Evolutionary conservation across 2,888 invertebrate genomes (phyloP).

Genomic region (Lasioglossum pauxillum): DNA sequence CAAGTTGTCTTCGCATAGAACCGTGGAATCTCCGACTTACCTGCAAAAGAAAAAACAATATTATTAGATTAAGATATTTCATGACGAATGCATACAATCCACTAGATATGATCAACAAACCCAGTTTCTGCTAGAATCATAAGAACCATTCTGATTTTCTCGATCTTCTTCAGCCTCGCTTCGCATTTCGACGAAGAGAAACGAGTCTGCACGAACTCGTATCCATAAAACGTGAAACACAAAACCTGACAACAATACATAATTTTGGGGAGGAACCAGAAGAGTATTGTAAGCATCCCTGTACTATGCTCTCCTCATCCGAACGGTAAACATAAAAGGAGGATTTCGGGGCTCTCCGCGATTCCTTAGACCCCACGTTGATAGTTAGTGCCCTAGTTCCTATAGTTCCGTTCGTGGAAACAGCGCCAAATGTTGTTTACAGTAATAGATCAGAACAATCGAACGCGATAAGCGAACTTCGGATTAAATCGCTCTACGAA

Average conservation of each 20-base stretch:
- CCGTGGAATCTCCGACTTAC: neutral
- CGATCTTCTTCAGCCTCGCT: neutral
- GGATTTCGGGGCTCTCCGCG: neutral
- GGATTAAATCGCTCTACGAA: neutral
- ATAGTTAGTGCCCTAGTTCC: neutral
- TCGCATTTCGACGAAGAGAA: neutral
- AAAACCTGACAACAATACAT: neutral
- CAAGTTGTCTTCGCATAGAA: neutral
- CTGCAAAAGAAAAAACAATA: neutral
- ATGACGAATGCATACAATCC: too few species aligned
- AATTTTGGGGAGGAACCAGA: neutral
- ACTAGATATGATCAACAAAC: neutral
- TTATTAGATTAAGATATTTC: neutral
- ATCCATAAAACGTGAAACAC: neutral
- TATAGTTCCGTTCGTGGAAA: neutral
- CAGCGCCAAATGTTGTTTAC: neutral
- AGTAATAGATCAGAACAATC: neutral
- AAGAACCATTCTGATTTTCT: neutral
- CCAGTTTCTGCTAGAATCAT: neutral
- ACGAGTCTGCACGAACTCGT: neutral
- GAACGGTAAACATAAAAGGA: neutral
- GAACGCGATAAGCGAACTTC: neutral
- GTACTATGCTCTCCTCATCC: neutral
- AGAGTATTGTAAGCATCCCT: neutral
- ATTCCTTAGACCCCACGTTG: neutral